These are phyloP conservation scores for Rhingia rostrata DNA, from an alignment of 2,888 invertebrate genomes.

Conservation along the genomic window DNA sequence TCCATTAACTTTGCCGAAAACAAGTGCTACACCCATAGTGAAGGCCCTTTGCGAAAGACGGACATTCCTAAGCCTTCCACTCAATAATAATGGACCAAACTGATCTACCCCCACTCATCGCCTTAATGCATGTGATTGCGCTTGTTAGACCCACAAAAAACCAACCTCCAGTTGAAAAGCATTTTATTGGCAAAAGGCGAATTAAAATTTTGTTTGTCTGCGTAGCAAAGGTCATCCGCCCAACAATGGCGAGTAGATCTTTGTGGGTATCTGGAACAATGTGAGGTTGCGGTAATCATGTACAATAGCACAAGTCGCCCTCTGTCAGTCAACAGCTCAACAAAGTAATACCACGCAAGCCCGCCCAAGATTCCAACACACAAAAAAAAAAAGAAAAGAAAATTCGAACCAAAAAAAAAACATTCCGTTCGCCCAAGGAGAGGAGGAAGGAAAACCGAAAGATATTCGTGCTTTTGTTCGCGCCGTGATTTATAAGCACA, in stretches of 20 bases:
- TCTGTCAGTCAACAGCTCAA: slow-evolving; percentile 46
- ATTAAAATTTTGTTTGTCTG: slow-evolving; percentile 26
- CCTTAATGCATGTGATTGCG: slow-evolving; percentile 4
- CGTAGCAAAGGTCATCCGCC: slow-evolving; percentile 58
- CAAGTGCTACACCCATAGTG: slow-evolving; percentile 29
- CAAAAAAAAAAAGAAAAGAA: not conserved
- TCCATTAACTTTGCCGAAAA: slow-evolving; percentile 18
- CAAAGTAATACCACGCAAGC: slow-evolving; percentile 54
- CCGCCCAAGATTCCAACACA: slow-evolving; percentile 42
- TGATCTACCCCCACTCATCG: not conserved
- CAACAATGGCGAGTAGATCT: slow-evolving; percentile 41
- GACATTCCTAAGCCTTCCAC: slow-evolving; percentile 18
- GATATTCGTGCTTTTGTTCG: slow-evolving; percentile 32
- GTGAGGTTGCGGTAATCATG: slow-evolving; percentile 48
- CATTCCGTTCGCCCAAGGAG: not conserved
- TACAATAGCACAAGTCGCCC: slow-evolving; percentile 62
- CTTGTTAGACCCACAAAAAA: slow-evolving; percentile 4
- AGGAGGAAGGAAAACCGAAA: not conserved
- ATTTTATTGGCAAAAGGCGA: slow-evolving; percentile 27
- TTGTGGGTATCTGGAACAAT: slow-evolving; percentile 48
- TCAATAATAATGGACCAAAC: slow-evolving; percentile 27
- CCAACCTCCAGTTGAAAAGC: slow-evolving; percentile 26
- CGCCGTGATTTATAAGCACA: slow-evolving; percentile 36
- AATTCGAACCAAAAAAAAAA: not conserved
- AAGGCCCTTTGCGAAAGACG: slow-evolving; percentile 29